Conservation (phyloP, 2,888 invertebrate species). For the Phalangium opilio region DNA sequence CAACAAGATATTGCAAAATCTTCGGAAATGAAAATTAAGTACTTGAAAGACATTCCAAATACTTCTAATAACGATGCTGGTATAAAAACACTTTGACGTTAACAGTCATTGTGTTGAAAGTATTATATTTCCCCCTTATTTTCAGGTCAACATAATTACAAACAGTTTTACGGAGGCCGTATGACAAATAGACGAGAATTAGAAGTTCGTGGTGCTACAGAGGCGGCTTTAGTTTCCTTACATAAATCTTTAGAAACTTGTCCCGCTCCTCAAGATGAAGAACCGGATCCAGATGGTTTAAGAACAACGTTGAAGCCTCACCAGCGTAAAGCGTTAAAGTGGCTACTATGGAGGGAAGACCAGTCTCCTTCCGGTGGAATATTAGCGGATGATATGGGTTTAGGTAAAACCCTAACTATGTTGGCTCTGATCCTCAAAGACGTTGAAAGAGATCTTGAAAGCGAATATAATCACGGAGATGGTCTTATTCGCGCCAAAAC, state of each 20-base stretch:
- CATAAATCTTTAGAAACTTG: constrained; percentile 52
- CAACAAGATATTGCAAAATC: too few species aligned
- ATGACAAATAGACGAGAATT: background rate
- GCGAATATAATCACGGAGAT: background rate
- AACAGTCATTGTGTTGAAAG: too few species aligned
- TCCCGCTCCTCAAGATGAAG: constrained; percentile 43
- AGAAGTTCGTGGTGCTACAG: constrained; percentile 9
- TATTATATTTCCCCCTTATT: too few species aligned
- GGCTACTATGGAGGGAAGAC: constrained; percentile 79
- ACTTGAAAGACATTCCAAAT: too few species aligned
- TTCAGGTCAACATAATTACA: constrained; percentile 36
- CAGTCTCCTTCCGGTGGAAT: constrained; percentile 44
- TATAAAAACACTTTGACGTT: too few species aligned
- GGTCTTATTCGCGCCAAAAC: constrained; percentile 35
- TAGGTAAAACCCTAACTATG: constrained; percentile 71
- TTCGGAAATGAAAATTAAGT: too few species aligned
- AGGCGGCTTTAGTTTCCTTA: constrained; percentile 52
- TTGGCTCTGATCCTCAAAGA: constrained; percentile 51
- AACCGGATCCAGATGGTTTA: constrained; percentile 38
- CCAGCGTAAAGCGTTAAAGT: constrained; percentile 68
- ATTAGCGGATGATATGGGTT: constrained; percentile 60
- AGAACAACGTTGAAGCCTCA: constrained; percentile 57
- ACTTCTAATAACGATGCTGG: too few species aligned
- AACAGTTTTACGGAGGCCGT: background rate
- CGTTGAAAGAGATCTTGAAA: constrained; percentile 4